Evolutionary conservation across 2,797 vertebrate genomes (phyloP).

Genomic region (Acrossocheilus wenchowensis): DNA sequence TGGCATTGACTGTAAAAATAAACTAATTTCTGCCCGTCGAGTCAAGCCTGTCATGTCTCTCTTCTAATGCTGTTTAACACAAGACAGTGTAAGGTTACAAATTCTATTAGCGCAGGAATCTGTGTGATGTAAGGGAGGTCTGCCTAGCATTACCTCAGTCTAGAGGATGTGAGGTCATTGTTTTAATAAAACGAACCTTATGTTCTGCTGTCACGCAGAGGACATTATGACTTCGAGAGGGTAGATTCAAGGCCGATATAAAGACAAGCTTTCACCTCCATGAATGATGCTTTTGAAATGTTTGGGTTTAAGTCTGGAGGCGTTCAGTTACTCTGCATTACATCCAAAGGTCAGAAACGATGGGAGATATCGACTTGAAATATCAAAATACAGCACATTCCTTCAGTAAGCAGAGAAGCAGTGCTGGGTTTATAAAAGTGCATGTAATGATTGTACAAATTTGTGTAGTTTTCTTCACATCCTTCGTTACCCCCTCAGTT

Average conservation of each 20-base stretch:
- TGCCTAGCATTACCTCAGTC: slow-evolving; percentile 18
- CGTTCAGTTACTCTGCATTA: not conserved
- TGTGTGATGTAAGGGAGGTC: slow-evolving; percentile 10
- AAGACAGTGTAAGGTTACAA: slow-evolving; percentile 30
- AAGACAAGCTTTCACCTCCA: not conserved
- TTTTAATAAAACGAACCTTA: not conserved
- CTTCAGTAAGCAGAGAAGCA: not conserved
- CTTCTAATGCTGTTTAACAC: slow-evolving; percentile 4
- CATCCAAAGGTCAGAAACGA: slow-evolving; percentile 9
- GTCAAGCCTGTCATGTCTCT: not conserved
- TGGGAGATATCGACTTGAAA: not conserved
- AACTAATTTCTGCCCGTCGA: not conserved
- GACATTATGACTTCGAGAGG: not conserved
- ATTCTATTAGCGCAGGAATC: slow-evolving; percentile 29
- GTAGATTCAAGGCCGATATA: not conserved
- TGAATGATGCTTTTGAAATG: slow-evolving; percentile 7
- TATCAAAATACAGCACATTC: slow-evolving; percentile 7
- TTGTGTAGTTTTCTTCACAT: slow-evolving; percentile 30
- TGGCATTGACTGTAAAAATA: not conserved
- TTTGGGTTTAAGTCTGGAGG: not conserved
- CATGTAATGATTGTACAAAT: not conserved
- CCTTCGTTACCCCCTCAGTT: slow-evolving; percentile 23
- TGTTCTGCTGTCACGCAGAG: not conserved
- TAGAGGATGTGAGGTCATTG: slow-evolving; percentile 19
- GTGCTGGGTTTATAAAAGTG: not conserved